Evolutionary conservation across 2,888 invertebrate genomes (phyloP), one percentile per base, ranked within the genome.

Genomic region (Andricus curvator): DNA sequence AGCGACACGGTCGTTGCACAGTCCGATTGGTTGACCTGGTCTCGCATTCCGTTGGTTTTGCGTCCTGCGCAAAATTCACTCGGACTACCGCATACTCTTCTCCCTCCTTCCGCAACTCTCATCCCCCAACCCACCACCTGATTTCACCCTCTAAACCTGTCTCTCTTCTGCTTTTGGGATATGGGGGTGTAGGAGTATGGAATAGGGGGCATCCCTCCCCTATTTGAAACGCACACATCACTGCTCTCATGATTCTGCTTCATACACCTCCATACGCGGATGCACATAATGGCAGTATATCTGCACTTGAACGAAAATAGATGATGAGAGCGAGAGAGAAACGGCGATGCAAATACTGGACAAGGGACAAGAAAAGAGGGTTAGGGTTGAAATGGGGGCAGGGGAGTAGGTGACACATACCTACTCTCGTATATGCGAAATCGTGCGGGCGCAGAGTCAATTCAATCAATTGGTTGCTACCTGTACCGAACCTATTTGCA

Each of bases 381-480:
- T n/a, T 56, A 74, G 56, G 77, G 79, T 77, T 79, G 77, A 56
- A 67, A 77, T 25, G n/a, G 68, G 60, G 51, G 41, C 22, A 37
- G 48, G 44, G 48, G 48, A 60, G 56, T 64, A 15, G 65, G 25
- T 62, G 51, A n/a, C 56, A 74, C 51, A 74, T 37, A 64, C 68
- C 74, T 56, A 80, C 76, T 76, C 79, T 68, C 78, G 77, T 79
- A 79, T 74, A 79, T 78, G 78, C 56, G 82, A 70, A 56, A 79
- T 64, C 80, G 78, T 84, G 84, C 83, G 84, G 87, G 84, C 86
- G 82, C 84, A 85, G 88, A 92, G 90, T 92, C 91, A 91, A 92
- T 92, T 92, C 91, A 90, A 92, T 92, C 92, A 92, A 92, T 92
- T 91, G 92, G 88, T 85, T 83, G 83, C 84, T 86, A 86, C 86